phyloP scores from a whole-genome alignment of 2,797 vertebrate genomes.

The Neomorphus geoffroyi region DNA sequence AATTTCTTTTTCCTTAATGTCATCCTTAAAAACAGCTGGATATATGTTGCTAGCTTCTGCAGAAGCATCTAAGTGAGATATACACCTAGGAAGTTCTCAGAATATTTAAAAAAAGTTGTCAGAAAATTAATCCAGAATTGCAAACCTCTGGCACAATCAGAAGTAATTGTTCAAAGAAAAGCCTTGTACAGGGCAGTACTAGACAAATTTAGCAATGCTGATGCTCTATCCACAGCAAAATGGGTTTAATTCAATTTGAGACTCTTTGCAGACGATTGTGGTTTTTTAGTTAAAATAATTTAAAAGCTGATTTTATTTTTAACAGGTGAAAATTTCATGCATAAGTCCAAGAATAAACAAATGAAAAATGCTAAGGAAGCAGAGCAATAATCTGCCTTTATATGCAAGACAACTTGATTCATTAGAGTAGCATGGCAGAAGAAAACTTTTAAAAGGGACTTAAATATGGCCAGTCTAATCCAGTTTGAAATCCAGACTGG shows the following conservation, averaged over 20 bases:
- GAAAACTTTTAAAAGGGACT: conserved; percentile 23
- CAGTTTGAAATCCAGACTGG: conserved; percentile 19
- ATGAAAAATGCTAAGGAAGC: conserved; percentile 22
- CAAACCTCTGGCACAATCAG: neutral
- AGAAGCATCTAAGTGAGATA: neutral
- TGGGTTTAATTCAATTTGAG: conserved; percentile 1
- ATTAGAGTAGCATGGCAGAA: neutral
- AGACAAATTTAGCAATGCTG: neutral
- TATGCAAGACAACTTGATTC: conserved; percentile 35
- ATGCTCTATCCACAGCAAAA: conserved; percentile 14
- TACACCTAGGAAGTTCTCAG: neutral
- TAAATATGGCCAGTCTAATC: conserved; percentile 45
- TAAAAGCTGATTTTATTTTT: conserved; percentile 49
- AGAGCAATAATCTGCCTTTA: conserved; percentile 28
- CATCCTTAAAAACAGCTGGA: neutral
- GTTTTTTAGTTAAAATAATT: conserved; percentile 40
- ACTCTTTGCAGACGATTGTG: neutral
- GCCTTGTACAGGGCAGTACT: neutral
- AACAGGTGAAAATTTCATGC: conserved; percentile 45
- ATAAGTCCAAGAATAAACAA: conserved; percentile 46
- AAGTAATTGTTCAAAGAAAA: neutral
- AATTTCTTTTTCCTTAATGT: neutral
- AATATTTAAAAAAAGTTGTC: neutral
- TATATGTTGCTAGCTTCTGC: neutral
- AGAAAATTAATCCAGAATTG: neutral